Conservation (phyloP, 2,113 vertebrate species). For the Phrynocephalus versicolor region DNA sequence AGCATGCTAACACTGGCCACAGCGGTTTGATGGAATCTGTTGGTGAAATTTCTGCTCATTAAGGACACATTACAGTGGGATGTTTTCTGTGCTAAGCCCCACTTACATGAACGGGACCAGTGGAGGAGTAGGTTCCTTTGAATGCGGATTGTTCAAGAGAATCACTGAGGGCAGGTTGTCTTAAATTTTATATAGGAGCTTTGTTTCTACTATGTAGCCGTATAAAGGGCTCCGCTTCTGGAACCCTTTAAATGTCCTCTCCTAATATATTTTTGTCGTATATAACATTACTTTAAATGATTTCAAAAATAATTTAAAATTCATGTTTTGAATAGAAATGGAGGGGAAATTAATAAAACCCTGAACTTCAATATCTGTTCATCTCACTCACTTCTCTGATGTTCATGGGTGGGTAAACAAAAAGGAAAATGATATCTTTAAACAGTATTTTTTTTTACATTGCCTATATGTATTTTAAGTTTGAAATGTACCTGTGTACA, state of each 20-base stretch:
- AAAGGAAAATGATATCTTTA: slow-evolving; percentile 80
- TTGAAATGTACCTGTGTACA: slow-evolving; percentile 95
- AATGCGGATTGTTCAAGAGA: background rate
- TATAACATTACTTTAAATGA: slow-evolving; percentile 21
- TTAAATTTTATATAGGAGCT: slow-evolving; percentile 59
- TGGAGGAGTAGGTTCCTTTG: background rate
- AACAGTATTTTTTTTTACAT: slow-evolving; percentile 78
- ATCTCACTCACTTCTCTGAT: slow-evolving; percentile 49
- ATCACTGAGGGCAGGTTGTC: background rate
- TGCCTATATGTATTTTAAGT: slow-evolving; percentile 89
- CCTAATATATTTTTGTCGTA: background rate
- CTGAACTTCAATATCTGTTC: slow-evolving; percentile 52
- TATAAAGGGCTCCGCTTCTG: slow-evolving; percentile 7
- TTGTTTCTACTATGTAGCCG: slow-evolving; percentile 57
- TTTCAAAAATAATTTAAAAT: background rate
- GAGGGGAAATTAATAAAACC: background rate
- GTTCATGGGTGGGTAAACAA: slow-evolving; percentile 38
- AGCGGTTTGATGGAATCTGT: slow-evolving; percentile 44
- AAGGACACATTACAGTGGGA: background rate
- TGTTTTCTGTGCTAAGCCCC: background rate
- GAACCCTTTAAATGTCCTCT: background rate
- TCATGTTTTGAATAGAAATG: slow-evolving; percentile 3
- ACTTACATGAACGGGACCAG: background rate
- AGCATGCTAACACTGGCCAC: slow-evolving; percentile 48
- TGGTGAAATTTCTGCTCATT: slow-evolving; percentile 37